A percentile compares a stretch with the other conserved stretches of the same genome.
phyloP scores from a whole-genome alignment of 2,888 invertebrate genomes.

The Drosophila yooni region DNA sequence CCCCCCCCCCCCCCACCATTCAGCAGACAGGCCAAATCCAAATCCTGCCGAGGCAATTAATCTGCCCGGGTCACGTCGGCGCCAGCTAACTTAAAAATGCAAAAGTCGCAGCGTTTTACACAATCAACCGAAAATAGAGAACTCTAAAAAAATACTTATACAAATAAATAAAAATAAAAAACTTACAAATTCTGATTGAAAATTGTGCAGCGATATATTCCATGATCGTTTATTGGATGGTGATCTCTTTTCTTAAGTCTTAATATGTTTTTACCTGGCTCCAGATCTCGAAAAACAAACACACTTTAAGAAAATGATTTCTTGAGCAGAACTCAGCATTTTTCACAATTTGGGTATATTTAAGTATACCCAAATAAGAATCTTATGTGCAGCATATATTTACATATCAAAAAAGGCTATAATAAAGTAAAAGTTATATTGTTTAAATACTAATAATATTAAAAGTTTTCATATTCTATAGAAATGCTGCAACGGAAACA shows the following conservation, averaged over 20 bases:
- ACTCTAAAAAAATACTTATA: background rate
- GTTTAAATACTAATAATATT: background rate
- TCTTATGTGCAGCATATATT: background rate
- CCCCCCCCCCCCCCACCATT: background rate
- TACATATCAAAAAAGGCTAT: background rate
- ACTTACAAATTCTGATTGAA: background rate
- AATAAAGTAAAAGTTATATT: no score
- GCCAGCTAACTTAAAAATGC: slow-evolving; percentile 45
- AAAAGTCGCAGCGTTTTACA: slow-evolving; percentile 35
- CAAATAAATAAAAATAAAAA: background rate
- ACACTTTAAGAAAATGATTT: background rate
- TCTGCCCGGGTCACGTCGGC: slow-evolving; percentile 53
- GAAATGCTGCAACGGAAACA: slow-evolving; percentile 50
- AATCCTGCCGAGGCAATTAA: slow-evolving; percentile 58
- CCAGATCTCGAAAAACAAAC: no score
- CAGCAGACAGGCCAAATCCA: slow-evolving; percentile 31
- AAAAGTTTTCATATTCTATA: background rate
- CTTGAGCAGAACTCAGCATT: no score
- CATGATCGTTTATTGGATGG: background rate
- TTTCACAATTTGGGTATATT: no score
- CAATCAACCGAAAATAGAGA: slow-evolving; percentile 6
- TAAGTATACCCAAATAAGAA: no score
- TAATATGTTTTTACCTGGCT: no score
- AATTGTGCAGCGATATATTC: background rate
- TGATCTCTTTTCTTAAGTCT: background rate